A percentile compares a stretch with the other conserved stretches of the same genome.
Evolutionary conservation across 1,140 invertebrate genomes (phyloP).

Genomic region (Thaumetopoea pityocampa): DNA sequence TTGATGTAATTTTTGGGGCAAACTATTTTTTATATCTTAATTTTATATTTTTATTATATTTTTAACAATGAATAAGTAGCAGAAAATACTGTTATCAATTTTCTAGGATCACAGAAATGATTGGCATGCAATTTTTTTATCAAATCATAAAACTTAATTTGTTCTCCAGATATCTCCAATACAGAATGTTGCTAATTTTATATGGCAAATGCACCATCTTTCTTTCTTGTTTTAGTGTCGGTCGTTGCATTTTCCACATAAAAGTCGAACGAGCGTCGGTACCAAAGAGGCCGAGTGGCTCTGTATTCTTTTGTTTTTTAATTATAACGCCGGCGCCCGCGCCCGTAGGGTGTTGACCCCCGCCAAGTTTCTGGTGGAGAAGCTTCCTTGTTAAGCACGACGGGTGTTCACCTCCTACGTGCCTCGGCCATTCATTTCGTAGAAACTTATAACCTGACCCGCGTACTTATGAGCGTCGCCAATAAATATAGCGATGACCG

Average conservation of each 20-base stretch:
- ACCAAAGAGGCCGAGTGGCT: constrained; percentile 67
- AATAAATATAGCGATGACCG: constrained; percentile 77
- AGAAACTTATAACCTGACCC: constrained; percentile 75
- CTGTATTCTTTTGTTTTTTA: constrained; percentile 75
- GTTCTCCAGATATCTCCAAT: constrained; percentile 6
- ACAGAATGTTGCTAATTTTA: constrained; percentile 17
- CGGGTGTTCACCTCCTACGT: constrained; percentile 64
- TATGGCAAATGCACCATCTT: constrained; percentile 15
- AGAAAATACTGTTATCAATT: too few species aligned
- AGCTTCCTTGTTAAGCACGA: constrained; percentile 68
- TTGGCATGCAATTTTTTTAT: neutral
- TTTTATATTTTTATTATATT: too few species aligned
- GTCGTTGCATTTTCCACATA: constrained; percentile 44
- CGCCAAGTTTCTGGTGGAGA: constrained; percentile 55
- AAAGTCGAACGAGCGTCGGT: constrained; percentile 42
- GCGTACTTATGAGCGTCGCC: constrained; percentile 76
- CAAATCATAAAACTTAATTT: constrained; percentile 16
- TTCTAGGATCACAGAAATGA: too few species aligned
- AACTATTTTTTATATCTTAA: too few species aligned
- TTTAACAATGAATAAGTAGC: too few species aligned
- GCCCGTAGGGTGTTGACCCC: constrained; percentile 47
- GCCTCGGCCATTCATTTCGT: constrained; percentile 71
- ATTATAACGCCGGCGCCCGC: constrained; percentile 63
- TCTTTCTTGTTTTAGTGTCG: constrained; percentile 30
- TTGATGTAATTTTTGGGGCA: too few species aligned